Base-by-base conservation (phyloP, 2,888 invertebrate species). In the Melitaea athalia region DNA sequence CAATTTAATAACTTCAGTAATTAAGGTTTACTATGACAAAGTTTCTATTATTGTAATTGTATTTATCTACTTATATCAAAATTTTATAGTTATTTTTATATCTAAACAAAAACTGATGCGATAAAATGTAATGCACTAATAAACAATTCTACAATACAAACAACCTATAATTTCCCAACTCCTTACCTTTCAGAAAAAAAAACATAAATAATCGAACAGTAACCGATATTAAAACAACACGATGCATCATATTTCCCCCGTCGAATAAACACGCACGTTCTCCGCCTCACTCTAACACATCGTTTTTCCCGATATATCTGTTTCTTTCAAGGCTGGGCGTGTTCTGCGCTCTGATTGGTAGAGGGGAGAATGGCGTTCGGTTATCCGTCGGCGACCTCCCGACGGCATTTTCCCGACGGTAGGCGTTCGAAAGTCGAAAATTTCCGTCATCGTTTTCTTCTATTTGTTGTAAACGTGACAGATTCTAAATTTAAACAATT, bases 401-500 rank as follows among this genome's bases (percentile, higher is more conserved):
- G 92, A 79, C 91, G 92, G 91, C 90, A 85, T 86, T 91, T 91
- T 91, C 87, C 92, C 92, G 92, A 84, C 92, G 92, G 85, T 75
- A 73, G 80, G 81, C 79, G 81, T 86, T 87, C 79, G 78, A 85
- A 87, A 86, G 82, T 85, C 80, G 82, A 88, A 89, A 83, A 80
- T 83, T 81, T 79, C 75, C 67, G 73, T 76, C 73, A 73, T 65
- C 74, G 63, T 75, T 68, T 67, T 75, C 70, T 70, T 14, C 12
- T 73, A 72, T 72, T 73, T 72, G 68, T 70, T 53, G 70, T 69
- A 69, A 69, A 57, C 49, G 59, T 11, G 53, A n/a, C 15, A 38
- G 8, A 7, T 38, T 38, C 8, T 38, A 24, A 24, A 24, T 38
- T 38, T 38, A 38, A 38, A 7, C 24, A 24, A 8, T 38, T 38